Percentiles rank a stretch among this genome's conserved stretches.
Conservation (phyloP, 1,140 invertebrate species). For the Eciton burchellii region DNA sequence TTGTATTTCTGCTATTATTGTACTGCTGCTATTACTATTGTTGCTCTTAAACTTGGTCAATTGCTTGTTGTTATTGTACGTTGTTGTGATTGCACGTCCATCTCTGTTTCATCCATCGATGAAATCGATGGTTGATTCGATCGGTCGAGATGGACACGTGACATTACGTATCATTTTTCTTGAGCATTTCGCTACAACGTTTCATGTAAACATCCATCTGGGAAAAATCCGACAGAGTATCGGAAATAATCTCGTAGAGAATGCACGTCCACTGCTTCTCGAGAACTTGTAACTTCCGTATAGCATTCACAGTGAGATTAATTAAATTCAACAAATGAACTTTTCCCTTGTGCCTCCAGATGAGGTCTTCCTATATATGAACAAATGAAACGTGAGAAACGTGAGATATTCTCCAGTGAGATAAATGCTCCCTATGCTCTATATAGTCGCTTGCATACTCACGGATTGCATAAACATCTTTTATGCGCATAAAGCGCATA, state of each 20-base stretch:
- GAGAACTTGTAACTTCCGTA: slow-evolving; percentile 90
- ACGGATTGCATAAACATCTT: no score
- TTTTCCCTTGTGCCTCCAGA: slow-evolving; percentile 90
- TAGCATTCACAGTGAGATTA: slow-evolving; percentile 90
- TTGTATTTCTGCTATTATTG: no score
- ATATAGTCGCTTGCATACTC: no score
- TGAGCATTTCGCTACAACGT: slow-evolving; percentile 76
- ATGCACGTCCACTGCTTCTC: slow-evolving; percentile 91
- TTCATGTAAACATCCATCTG: slow-evolving; percentile 92
- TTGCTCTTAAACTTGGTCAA: no score
- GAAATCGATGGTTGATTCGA: no score
- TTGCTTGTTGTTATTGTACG: no score
- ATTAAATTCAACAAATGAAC: slow-evolving; percentile 89
- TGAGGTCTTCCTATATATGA: slow-evolving; percentile 89
- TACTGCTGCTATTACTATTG: background rate
- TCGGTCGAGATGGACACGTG: background rate
- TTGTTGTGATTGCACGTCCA: no score
- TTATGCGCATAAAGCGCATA: no score
- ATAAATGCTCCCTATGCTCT: no score
- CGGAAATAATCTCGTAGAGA: slow-evolving; percentile 90
- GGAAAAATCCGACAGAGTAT: slow-evolving; percentile 91
- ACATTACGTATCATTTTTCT: slow-evolving; percentile 73
- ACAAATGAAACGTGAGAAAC: slow-evolving; percentile 27
- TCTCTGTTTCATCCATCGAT: no score
- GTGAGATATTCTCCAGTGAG: no score